Conservation (phyloP, 2,797 vertebrate species). For the Silurus lanzhouensis region DNA sequence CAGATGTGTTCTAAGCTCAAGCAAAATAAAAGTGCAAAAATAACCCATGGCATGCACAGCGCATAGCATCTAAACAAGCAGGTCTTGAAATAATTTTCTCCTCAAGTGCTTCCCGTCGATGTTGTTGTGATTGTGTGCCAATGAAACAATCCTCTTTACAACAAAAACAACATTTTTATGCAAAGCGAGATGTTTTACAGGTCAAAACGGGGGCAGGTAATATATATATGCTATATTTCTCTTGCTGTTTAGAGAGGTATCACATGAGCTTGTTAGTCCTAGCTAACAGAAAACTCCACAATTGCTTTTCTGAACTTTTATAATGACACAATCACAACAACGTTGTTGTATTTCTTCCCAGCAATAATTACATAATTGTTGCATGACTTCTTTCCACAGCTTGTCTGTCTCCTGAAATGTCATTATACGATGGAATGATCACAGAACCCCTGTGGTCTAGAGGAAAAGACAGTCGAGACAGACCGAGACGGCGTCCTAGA, state of each 20-base stretch:
- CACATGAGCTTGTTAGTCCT: neutral
- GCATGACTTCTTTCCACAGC: neutral
- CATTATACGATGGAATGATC: conserved; percentile 27
- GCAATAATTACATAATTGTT: conserved; percentile 6
- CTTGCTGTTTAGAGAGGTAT: neutral
- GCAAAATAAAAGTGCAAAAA: neutral
- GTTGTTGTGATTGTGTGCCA: neutral
- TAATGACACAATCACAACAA: neutral
- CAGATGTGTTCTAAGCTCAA: neutral
- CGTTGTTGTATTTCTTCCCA: neutral
- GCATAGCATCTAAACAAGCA: neutral
- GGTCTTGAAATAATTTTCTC: neutral
- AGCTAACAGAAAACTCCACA: neutral
- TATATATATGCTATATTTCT: neutral
- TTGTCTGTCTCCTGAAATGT: neutral
- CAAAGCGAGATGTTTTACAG: neutral
- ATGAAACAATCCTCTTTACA: neutral
- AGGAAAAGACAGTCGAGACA: neutral
- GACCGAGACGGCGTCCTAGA: conserved; percentile 14
- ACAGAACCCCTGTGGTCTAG: neutral
- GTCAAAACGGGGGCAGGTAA: neutral
- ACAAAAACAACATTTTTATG: conserved; percentile 11
- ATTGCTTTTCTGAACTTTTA: neutral
- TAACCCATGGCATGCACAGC: neutral
- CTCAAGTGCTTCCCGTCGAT: neutral